Evolutionary conservation across 2,888 invertebrate species (phyloP).

Genomic region (Rhagophthalmus giganteus): DNA sequence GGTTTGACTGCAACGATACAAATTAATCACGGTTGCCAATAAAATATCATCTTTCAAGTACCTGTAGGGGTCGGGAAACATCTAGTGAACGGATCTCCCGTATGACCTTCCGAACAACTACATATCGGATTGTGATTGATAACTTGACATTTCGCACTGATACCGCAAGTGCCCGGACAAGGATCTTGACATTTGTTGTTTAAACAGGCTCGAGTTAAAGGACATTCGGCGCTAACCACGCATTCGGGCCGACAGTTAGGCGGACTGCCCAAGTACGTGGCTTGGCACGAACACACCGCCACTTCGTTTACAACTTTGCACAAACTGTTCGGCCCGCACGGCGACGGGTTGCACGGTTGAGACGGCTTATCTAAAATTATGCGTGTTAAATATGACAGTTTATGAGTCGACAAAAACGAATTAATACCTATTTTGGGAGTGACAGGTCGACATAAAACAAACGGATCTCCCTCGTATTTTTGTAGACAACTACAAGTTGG

Average conservation of each 20-base stretch:
- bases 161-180: slow-evolving; percentile 70
- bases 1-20: slow-evolving; percentile 30
- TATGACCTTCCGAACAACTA: slow-evolving; percentile 62
- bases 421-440: not conserved
- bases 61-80: slow-evolving; percentile 54
- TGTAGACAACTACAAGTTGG: slow-evolving; percentile 78
- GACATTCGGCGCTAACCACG: slow-evolving; percentile 69
- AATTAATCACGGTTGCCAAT: not conserved
- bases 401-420: not conserved
- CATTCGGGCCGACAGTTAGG: slow-evolving; percentile 73
- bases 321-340: slow-evolving; percentile 67
- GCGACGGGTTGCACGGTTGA: slow-evolving; percentile 66
- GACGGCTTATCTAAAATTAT: slow-evolving; percentile 5
- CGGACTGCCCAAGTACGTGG: slow-evolving; percentile 65
- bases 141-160: slow-evolving; percentile 70
- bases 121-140: slow-evolving; percentile 76
- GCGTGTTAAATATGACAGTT: not conserved
- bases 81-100: slow-evolving; percentile 68
- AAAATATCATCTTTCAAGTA: not conserved
- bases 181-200: slow-evolving; percentile 73
- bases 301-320: slow-evolving; percentile 66
- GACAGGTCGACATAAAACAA: no score
- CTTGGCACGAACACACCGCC: slow-evolving; percentile 70
- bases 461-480: slow-evolving; percentile 77
- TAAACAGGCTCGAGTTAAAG: slow-evolving; percentile 66